These are phyloP conservation scores for Hesperia comma DNA, from an alignment of 2,888 invertebrate species.

Conservation along the genomic window DNA sequence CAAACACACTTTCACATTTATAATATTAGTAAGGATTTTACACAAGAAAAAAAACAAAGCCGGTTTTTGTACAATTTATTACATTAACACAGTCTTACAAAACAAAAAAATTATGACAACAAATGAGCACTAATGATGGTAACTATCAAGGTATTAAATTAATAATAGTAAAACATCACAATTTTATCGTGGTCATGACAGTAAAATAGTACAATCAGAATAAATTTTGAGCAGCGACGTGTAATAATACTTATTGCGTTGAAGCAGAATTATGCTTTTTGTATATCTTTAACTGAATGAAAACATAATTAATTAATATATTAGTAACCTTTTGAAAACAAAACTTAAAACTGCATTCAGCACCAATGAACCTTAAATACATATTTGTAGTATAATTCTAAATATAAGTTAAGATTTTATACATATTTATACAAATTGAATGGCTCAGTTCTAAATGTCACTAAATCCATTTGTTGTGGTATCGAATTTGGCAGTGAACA, in stretches of 20 bases:
- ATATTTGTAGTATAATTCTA: conserved; percentile 63
- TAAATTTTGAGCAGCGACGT: conserved; percentile 25
- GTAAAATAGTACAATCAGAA: conserved; percentile 30
- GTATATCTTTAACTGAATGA: conserved; percentile 12
- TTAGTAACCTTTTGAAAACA: conserved; percentile 45
- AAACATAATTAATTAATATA: conserved; percentile 28
- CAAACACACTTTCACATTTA: no score
- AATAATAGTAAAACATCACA: conserved; percentile 62
- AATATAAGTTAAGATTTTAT: conserved; percentile 71
- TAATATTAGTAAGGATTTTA: background rate
- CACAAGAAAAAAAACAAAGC: conserved; percentile 43
- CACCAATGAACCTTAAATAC: conserved; percentile 59
- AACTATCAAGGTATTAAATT: conserved; percentile 71
- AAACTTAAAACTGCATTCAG: conserved; percentile 65
- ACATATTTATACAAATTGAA: conserved; percentile 66
- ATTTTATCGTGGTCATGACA: conserved; percentile 65
- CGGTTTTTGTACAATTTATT: conserved; percentile 79
- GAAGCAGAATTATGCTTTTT: conserved; percentile 11
- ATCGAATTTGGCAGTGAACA: background rate
- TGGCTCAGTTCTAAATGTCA: background rate
- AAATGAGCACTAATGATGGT: conserved; percentile 73
- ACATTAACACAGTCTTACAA: conserved; percentile 80
- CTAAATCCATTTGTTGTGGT: background rate
- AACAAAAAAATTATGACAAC: conserved; percentile 73
- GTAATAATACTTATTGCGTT: conserved; percentile 14